Evolutionary conservation across 1,140 invertebrate species (phyloP), one percentile per base, ranked within the genome.

Genomic region (Trichomalopsis sarcophagae): DNA sequence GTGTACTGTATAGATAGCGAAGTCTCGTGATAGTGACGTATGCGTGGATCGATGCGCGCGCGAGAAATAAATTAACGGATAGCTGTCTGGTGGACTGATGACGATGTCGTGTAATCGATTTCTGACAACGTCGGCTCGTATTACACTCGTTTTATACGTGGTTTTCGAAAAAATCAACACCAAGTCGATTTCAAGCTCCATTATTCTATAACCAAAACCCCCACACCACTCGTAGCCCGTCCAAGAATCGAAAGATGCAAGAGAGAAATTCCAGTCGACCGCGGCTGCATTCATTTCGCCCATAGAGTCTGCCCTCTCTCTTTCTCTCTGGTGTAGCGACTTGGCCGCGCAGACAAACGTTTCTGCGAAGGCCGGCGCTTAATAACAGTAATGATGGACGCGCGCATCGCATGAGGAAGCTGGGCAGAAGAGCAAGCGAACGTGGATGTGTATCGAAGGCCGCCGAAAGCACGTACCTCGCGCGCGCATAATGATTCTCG

Each of bases 381-480:
- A 84, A 84, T 84, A 80, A 84, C 77, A 84, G 83, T 84, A 84
- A 84, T 84, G 77, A 84, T 80, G 68, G 50, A 84, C 62, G 69
- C 40, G 77, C 76, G 44, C 76, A 62, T 78, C 62, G 33, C 68
- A 55, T 62, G 73, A 77, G 82, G 82, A 77, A 84, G 75, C 74
- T 83, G 14, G 13, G 21, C 17, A 50, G 14, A 44, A 44, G 1
- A 27, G 50, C 75, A 75, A 71, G 44, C 44, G 40, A 13, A 78
- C 55, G 21, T 62, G 21, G 55, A 62, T 62, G 55, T 75, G n/a
- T 76, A 75, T 83, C 17, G 33, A 79, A 80, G 21, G 50, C 83
- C 36, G 62, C 75, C 36, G n/a, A 76, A 75, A 68, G n/a, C 68
- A 68, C 13, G 55, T 75, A 75, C 3, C 30, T 27, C 69, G 69